A percentile compares a stretch with the other conserved stretches of the same genome.
Conservation (phyloP, 2,888 invertebrate species). For the Sminthurinus aureus region DNA sequence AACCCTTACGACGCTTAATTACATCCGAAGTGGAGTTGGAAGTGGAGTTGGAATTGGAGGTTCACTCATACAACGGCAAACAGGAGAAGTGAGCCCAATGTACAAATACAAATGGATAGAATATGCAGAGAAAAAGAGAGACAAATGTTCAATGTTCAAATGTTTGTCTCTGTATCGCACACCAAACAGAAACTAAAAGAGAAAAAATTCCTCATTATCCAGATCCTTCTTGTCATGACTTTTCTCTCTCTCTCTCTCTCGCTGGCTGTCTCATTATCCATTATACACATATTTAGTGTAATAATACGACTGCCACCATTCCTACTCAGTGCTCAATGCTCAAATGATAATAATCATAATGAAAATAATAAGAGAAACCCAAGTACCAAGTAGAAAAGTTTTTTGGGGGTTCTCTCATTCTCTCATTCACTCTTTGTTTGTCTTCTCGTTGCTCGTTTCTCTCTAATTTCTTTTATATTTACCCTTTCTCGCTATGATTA, state of each 20-base stretch:
- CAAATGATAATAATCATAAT: background rate
- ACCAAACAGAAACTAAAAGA: slow-evolving; percentile 20
- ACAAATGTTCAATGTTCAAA: background rate
- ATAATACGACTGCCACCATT: background rate
- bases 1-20: slow-evolving; percentile 44
- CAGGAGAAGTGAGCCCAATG: background rate
- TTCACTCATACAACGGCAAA: background rate
- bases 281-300: background rate
- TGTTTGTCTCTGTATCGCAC: background rate
- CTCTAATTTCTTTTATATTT: background rate
- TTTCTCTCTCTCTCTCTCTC: background rate
- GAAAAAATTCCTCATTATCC: slow-evolving; percentile 41
- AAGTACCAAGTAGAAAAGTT: background rate
- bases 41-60: too few relatives aligned
- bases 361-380: background rate
- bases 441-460: too few relatives aligned
- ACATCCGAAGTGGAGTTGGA: slow-evolving; percentile 28
- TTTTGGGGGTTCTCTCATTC: background rate
- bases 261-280: background rate
- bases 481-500: background rate
- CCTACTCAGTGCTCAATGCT: too few relatives aligned
- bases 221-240: slow-evolving; percentile 2
- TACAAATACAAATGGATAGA: background rate
- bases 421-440: background rate
- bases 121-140: background rate